Percentiles rank a stretch among this genome's conserved stretches.
Conservation (phyloP, 1,140 invertebrate species). For the Marisa cornuarietis region DNA sequence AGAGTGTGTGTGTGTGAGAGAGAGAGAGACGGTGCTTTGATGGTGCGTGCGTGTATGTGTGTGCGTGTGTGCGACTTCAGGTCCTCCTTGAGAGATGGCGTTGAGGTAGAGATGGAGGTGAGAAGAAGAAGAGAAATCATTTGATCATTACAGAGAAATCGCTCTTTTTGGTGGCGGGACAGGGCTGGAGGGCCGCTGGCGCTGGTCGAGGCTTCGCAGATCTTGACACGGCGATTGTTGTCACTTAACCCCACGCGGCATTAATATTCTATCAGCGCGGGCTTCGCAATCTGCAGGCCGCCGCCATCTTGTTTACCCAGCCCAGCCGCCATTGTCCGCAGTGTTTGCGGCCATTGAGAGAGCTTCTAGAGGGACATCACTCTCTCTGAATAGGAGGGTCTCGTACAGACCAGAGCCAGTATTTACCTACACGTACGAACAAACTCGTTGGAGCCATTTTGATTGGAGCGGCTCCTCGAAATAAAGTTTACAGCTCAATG, state of each 20-base stretch:
- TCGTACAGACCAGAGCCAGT: conserved; percentile 10
- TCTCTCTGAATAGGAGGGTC: conserved; percentile 11
- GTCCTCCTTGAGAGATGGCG: neutral
- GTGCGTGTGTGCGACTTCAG: no score
- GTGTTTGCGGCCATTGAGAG: conserved; percentile 24
- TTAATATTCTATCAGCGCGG: conserved; percentile 21
- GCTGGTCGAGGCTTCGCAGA: conserved; percentile 3
- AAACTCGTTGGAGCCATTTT: conserved; percentile 27
- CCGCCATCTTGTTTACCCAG: conserved; percentile 27
- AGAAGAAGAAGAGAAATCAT: conserved; percentile 22
- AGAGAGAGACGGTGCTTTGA: no score
- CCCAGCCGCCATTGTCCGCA: conserved; percentile 15
- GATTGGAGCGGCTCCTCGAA: conserved; percentile 8
- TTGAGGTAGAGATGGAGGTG: neutral
- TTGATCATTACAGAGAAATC: conserved; percentile 25
- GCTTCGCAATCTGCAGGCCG: conserved; percentile 21
- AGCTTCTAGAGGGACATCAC: conserved; percentile 21
- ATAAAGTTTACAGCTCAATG: conserved; percentile 20
- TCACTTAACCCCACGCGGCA: conserved; percentile 24
- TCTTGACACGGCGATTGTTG: conserved; percentile 17
- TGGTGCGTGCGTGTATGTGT: no score
- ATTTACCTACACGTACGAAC: conserved; percentile 26
- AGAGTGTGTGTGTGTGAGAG: no score
- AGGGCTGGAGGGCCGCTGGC: neutral
- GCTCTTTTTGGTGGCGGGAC: conserved; percentile 12